A percentile compares a stretch with the other conserved stretches of the same genome.
phyloP scores from a whole-genome alignment of 2,888 invertebrate genomes.

The Sympetrum striolatum region DNA sequence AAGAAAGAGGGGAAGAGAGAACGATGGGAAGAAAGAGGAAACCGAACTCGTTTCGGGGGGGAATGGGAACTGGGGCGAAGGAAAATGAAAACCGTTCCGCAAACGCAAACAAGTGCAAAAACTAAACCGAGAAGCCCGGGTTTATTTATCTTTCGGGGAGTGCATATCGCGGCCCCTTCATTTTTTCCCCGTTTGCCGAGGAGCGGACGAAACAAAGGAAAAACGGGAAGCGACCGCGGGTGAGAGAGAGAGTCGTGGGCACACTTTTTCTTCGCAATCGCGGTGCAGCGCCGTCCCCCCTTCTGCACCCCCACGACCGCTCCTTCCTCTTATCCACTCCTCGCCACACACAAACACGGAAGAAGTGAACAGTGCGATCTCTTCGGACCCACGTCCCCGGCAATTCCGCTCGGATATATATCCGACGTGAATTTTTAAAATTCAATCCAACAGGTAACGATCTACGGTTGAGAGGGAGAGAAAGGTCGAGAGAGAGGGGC shows the following conservation, averaged over 20 bases:
- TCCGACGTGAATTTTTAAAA: constrained; percentile 36
- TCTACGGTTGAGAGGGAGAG: background rate
- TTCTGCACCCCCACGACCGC: background rate
- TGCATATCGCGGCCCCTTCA: constrained; percentile 6
- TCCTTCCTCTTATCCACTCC: background rate
- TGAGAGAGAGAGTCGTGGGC: background rate
- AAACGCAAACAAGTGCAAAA: constrained; percentile 34
- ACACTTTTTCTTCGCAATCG: background rate
- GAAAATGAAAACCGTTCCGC: constrained; percentile 16
- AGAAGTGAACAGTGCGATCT: background rate
- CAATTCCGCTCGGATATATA: constrained; percentile 21
- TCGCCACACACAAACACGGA: background rate
- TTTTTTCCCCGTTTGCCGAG: background rate
- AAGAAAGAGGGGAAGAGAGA: background rate
- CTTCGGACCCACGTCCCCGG: constrained; percentile 12
- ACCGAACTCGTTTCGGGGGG: background rate
- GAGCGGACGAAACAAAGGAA: background rate
- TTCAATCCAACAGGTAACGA: constrained; percentile 40
- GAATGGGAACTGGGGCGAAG: background rate
- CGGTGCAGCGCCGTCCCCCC: background rate
- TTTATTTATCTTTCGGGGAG: background rate
- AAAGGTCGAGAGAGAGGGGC: background rate
- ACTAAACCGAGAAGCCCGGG: background rate
- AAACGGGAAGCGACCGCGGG: background rate
- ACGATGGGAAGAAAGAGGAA: background rate